Base-by-base conservation (phyloP, 2,888 invertebrate genomes). In the Drosophila hawaiiensis region DNA sequence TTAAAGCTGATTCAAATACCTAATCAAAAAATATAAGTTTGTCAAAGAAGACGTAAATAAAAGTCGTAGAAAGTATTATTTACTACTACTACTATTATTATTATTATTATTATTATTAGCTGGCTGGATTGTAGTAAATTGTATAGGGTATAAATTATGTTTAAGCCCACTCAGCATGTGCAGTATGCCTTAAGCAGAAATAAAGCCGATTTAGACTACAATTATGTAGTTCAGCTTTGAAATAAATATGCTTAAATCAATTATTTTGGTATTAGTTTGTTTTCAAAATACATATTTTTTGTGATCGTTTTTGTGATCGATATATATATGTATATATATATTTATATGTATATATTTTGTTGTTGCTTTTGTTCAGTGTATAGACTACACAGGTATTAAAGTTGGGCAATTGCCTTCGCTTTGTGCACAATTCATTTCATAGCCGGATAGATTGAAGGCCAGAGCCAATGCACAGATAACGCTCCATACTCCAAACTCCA, bases 371-470 rank as follows among this genome's bases (percentile, higher is more conserved):
- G 28, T 16, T 39, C 28, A 39, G 39, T 56, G 56, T 56, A 56
- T 29, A 7, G 22, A 47, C 4, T 22, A 54, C 19, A 14, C 22
- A 9, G 7, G 49, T 14, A 22, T 28, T 55, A 12, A 19, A 37
- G 60, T 47, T 67, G 58, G 19, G 25, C 50, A 71, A 67, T 71
- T 73, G 73, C 72, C 22, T 67, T 72, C 43, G 72, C 72, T 58
- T 71, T 59, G 72, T 33, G 71, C 29, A 59, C 63, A 72, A 64
- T 72, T 72, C 72, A 73, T 72, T 72, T 63, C 58, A 47, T 49
- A 71, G 71, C 71, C 50, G 74, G 64, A 73, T 65, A 75, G 69
- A 85, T 75, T 85, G 89, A 84, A 89, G 84, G 84, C 89, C 84
- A 73, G 69, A 68, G 70, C 66, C 68, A 83, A 71, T 89, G 89